Evolutionary conservation across 1,140 invertebrate species (phyloP), one percentile per base, ranked within the genome.

Genomic region (Tetramorium alpestre): DNA sequence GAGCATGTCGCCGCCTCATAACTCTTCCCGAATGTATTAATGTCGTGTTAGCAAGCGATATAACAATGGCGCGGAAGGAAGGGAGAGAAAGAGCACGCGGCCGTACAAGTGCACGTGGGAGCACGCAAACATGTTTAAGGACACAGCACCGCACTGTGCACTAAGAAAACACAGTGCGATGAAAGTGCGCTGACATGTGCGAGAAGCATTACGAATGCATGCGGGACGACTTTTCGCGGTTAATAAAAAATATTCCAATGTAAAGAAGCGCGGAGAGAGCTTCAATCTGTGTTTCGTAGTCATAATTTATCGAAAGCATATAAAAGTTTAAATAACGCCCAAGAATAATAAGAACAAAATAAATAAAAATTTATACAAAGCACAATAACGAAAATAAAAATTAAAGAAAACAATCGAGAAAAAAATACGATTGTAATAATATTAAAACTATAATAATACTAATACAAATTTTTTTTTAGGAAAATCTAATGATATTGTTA

Each of bases 1-100:
- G 81, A 86, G 72, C 90, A 88, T 91, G 92, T 90, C 92, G 90
- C 86, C 87, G 86, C 65, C 87, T 88, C 92, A 88, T 93, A 92
- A 93, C 89, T 93, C 92, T 88, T 33, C 64, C 54, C 65, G 90
- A 80, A 92, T 93, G 90, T 92, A 92, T 91, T 93, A 93, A 93
- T 92, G 93, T 92, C 89, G 92, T 93, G 93, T 92, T 93, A 93
- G 90, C 91, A 72, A 92, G 90, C 90, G 91, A 93, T 93, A 91
- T 92, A 92, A 93, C 92, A 92, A 93, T 92, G 87, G 80, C 82
- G 77, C 89, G 89, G 88, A 87, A 73, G 77, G 22, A 69, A 56
- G 33, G 41, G 77, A 84, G 80, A 89, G 73, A 44, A 60, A 60
- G 54, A 49, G 44, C 56, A 51, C 33, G 69, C 25, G 72, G 58